Base-by-base conservation (phyloP, 2,797 vertebrate genomes). In the Semaprochilodus insignis region DNA sequence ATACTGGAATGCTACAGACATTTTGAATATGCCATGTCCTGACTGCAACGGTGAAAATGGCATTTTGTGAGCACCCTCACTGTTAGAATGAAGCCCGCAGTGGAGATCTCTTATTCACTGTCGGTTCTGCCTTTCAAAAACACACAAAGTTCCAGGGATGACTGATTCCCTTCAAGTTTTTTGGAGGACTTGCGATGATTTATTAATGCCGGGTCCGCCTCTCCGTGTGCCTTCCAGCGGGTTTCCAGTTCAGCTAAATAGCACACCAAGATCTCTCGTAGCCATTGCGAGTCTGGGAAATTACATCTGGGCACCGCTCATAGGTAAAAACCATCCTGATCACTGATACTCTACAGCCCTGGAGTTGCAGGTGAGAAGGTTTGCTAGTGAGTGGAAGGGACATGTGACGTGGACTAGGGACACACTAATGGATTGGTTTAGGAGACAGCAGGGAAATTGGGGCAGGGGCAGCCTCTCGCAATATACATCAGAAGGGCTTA, bases 101-200 rank as follows among this genome's bases (percentile, higher is more conserved):
- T 23, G 17, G 54, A 59, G 19, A 1, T 59, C 54, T 36, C 44
- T 7, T n/a, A n/a, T 34, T 69, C 31, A 55, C 21, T 36, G 51
- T 36, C 62, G 17, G 15, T 59, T 62, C 74, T 55, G n/a, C 34
- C 27, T 73, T 80, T 66, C 52, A 66, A 15, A 59, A 81, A 81
- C 67, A 21, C 25, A 27, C 63, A 54, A 60, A 74, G 62, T 77
- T 77, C 72, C 80, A 72, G 44, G 69, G 62, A 36, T 66, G 72
- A 84, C n/a, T 25, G 52, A 67, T 57, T 77, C 59, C 34, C 52
- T 52, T 63, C 23, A 75, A 78, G 75, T n/a, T 80, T 85, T 73
- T 59, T 67, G 40, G 65, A 51, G 78, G 69, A 72, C 48, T 40
- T 31, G 44, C 16, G 0, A 57, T 78, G 76, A 82, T 80, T 84